Evolutionary conservation across 2,888 invertebrate species (phyloP).

Genomic region (Eilema caniola): DNA sequence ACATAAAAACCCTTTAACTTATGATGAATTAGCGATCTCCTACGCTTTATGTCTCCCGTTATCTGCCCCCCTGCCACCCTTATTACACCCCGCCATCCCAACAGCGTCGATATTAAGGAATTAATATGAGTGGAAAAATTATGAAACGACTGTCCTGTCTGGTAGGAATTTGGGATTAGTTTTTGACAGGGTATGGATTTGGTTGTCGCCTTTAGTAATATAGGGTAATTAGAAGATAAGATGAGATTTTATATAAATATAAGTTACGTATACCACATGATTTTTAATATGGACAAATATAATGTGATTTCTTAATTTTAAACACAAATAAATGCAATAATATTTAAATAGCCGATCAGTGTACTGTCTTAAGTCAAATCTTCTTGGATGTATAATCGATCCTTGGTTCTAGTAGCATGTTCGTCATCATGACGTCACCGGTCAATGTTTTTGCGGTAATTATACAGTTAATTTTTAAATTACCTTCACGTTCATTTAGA

Average conservation of each 20-base stretch:
- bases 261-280: too few relatives aligned
- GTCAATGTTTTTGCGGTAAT: neutral
- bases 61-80: slow-evolving; percentile 69
- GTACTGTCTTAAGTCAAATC: neutral
- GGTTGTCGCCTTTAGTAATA: slow-evolving; percentile 17
- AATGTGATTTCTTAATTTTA: neutral
- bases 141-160: slow-evolving; percentile 61
- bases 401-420: neutral
- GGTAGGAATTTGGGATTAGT: slow-evolving; percentile 39
- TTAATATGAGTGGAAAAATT: slow-evolving; percentile 84
- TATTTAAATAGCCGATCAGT: neutral
- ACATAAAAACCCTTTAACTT: slow-evolving; percentile 87
- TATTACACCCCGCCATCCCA: slow-evolving; percentile 51
- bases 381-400: neutral
- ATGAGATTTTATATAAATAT: neutral
- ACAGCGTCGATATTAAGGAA: slow-evolving; percentile 82
- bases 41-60: slow-evolving; percentile 86
- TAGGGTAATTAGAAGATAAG: too few relatives aligned
- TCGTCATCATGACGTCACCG: neutral
- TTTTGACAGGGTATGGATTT: slow-evolving; percentile 22
- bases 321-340: neutral
- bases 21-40: slow-evolving; percentile 87
- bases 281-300: too few relatives aligned
- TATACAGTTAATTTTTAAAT: neutral
- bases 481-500: neutral